phyloP scores from a whole-genome alignment of 2,888 invertebrate species.

The Napeogenes inachia region DNA sequence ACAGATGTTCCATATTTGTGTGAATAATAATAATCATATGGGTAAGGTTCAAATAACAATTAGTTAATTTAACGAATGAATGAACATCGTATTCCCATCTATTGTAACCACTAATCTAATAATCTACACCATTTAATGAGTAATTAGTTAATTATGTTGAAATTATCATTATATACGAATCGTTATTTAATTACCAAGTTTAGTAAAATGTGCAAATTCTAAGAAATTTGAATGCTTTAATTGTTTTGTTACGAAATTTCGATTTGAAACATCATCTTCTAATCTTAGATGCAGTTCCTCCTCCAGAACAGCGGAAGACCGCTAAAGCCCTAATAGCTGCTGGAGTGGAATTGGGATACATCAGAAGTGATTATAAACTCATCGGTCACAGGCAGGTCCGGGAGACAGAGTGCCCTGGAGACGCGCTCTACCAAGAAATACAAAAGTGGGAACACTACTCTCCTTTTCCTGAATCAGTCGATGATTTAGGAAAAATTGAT shows the following conservation, averaged over 20 bases:
- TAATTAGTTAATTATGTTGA: too few species aligned
- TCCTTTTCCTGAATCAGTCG: slow-evolving; percentile 42
- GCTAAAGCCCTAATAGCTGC: slow-evolving; percentile 78
- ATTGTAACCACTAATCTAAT: too few species aligned
- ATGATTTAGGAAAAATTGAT: slow-evolving; percentile 42
- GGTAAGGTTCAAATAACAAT: background rate
- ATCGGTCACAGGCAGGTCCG: slow-evolving; percentile 75
- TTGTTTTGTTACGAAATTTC: too few species aligned
- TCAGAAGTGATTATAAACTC: slow-evolving; percentile 76
- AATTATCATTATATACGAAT: too few species aligned
- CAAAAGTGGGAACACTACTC: slow-evolving; percentile 77
- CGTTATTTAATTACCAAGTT: too few species aligned
- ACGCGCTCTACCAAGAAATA: slow-evolving; percentile 77
- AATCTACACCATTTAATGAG: too few species aligned
- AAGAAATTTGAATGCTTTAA: too few species aligned
- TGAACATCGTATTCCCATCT: background rate
- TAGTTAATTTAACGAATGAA: background rate
- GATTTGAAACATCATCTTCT: background rate
- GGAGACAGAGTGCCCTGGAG: slow-evolving; percentile 81
- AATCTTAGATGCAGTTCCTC: slow-evolving; percentile 67
- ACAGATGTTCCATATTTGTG: too few species aligned
- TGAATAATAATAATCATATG: too few species aligned
- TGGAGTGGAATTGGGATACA: slow-evolving; percentile 79
- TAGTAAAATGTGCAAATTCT: too few species aligned
- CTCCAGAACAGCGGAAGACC: slow-evolving; percentile 76